Conservation (phyloP, 53 echinoderm and acorn worm genomes). For the Pentamera pediparva region DNA sequence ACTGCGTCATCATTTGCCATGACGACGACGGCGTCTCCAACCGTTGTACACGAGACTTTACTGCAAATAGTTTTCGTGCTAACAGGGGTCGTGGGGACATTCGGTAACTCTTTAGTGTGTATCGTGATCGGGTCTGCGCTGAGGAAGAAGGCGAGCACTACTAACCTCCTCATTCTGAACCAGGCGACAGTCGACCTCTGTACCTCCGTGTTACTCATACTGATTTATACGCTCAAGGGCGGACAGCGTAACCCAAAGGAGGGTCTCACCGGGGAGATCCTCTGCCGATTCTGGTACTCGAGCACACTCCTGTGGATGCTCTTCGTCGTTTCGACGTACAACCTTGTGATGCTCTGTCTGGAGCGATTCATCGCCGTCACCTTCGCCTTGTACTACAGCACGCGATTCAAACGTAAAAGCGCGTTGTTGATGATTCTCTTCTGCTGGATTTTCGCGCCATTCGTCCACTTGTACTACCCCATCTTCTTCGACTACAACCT, state of each 20-base stretch:
- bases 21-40: too few relatives aligned
- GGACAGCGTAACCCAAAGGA: neutral
- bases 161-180: conserved; percentile 53
- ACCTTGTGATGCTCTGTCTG: conserved; percentile 45
- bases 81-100: conserved; percentile 41
- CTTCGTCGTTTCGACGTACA: conserved; percentile 55
- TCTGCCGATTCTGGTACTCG: conserved; percentile 58
- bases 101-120: conserved; percentile 48
- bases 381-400: conserved; percentile 31
- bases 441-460: conserved; percentile 46
- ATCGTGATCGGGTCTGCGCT: conserved; percentile 35
- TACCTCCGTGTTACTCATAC: conserved; percentile 33
- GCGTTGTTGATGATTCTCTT: conserved; percentile 39
- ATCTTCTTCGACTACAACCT: conserved; percentile 45
- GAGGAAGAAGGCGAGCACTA: conserved; percentile 25
- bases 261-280: conserved; percentile 35
- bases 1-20: too few relatives aligned
- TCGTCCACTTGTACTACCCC: conserved; percentile 50
- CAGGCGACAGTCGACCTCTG: conserved; percentile 52
- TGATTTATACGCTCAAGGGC: conserved; percentile 17
- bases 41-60: too few relatives aligned
- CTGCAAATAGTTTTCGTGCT: neutral
- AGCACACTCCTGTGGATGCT: conserved; percentile 49
- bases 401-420: neutral
- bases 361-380: conserved; percentile 56